Percentiles rank a stretch among this genome's conserved stretches.
These are phyloP conservation scores for Hydropsyche tenuis DNA, from an alignment of 1,140 invertebrate species.

Conservation along the genomic window DNA sequence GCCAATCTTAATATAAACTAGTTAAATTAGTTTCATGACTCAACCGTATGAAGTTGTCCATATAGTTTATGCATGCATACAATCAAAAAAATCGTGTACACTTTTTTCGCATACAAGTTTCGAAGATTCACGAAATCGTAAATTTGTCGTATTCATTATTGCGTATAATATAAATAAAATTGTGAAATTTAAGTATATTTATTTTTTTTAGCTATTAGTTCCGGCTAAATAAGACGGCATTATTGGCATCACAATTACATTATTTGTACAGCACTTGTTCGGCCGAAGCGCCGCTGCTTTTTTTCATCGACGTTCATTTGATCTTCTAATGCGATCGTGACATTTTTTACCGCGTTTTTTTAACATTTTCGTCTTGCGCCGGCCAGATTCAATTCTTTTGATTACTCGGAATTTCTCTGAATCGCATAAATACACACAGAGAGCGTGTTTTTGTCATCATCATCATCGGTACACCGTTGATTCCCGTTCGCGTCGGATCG, in stretches of 20 bases:
- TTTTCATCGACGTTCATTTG: background rate
- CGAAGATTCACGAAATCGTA: no score
- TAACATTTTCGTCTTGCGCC: background rate
- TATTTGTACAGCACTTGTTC: conserved; percentile 24
- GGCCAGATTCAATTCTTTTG: conserved; percentile 27
- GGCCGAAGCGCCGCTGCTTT: background rate
- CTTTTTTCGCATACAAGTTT: no score
- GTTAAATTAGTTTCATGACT: conserved; percentile 34
- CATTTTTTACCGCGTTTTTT: conserved; percentile 10
- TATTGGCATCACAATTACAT: conserved; percentile 24
- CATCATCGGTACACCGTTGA: no score
- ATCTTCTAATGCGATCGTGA: conserved; percentile 25
- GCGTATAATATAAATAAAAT: no score
- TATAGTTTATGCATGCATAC: no score
- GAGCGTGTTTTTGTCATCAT: conserved; percentile 32
- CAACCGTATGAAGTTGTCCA: background rate
- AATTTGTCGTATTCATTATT: no score
- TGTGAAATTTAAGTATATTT: no score
- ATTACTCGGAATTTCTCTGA: conserved; percentile 30
- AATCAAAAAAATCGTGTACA: no score
- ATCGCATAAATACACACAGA: conserved; percentile 25
- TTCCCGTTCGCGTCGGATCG: conserved; percentile 9
- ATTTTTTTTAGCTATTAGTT: no score
- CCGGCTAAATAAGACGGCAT: background rate
- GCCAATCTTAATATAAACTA: conserved; percentile 31